Base-by-base conservation (phyloP, 2,113 vertebrate genomes). In the Chascanopsetta lugubris region DNA sequence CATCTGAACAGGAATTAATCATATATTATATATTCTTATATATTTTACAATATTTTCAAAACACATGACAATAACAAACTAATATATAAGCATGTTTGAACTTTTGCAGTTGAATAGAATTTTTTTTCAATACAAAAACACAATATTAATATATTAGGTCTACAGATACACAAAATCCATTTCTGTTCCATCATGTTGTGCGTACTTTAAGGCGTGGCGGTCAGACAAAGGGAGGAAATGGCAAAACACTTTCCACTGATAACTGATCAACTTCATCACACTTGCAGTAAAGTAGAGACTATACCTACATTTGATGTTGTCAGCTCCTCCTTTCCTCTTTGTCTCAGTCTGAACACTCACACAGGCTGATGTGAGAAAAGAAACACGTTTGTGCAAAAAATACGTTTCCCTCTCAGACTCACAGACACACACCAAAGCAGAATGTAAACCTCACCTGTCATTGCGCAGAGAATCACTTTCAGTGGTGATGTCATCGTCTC, bases 371-470 rank as follows among this genome's bases (percentile, higher is more conserved):
- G 21, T 2, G 66, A 54, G 13, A 69, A 45, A 61, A 21, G 3
- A 51, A 15, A 38, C 1, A 29, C 4, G 7, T 5, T 64, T 29
- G 9, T 38, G 10, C 17, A n/a, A n/a, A 3, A 18, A 30, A 60
- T 21, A 5, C 34, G 13, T 49, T 20, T 40, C n/a, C 22, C 4
- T 17, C 21, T 11, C 6, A 17, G n/a, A n/a, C n/a, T n/a, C n/a
- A 42, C 13, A 50, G 38, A 59, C 1, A n/a, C 36, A 62, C 34
- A 45, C 9, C 34, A 6, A 21, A 12, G 4, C 6, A 24, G 17
- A 27, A 46, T 5, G 11, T 10, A 4, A 4, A 13, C 30, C 10
- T 69, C 68, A 86, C 84, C 79, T 75, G 77, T 42, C 43, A 79
- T 21, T 2, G 66, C n/a, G 59, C 0, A 40, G 29, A 79, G 21